Base-by-base conservation (phyloP, 2,888 invertebrate species). In the Diploptera punctata region DNA sequence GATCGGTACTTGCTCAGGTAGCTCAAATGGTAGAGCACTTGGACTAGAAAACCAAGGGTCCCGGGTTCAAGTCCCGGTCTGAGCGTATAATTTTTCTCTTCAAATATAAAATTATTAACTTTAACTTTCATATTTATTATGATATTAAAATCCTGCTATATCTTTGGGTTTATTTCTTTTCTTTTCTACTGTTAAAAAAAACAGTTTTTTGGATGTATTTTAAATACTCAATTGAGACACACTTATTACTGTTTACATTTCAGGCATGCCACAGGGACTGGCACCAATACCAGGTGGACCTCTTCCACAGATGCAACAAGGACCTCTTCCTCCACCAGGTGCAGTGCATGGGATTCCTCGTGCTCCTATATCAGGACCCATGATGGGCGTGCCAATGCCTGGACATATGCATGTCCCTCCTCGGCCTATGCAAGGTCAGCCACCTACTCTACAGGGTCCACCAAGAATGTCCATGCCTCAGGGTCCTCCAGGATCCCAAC, bases 391-490 rank as follows among this genome's bases (percentile, higher is more conserved):
- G 47, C 52, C 72, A 19, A 61, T 71, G 54, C 43, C 21, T n/a
- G 62, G 62, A n/a, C 43, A 43, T 18, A 18, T 67, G 65, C 71
- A 44, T 31, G 26, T 52, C 18, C 49, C 61, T n/a, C 70, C 73
- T 19, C 44, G 60, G n/a, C 70, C 49, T n/a, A 74, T 74, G 57
- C 74, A 71, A 26, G 70, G 71, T 18, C 74, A 73, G 31, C 54
- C 65, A 31, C 52, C 71, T 13, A n/a, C 54, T 31, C 31, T 72
- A 69, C 74, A 74, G 62, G 71, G 61, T 13, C 68, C 57, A 2
- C 68, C 69, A 29, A 52, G 60, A 9, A 21, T n/a, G 2, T 26
- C 24, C 24, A 29, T 21, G 21, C 38, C 44, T 3, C 38, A 13
- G 10, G 21, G 43, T n/a, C 38, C 29, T 19, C 70, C 54, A 3